Evolutionary conservation across 1,140 invertebrate species (phyloP).

Genomic region (Onthophagus taurus): DNA sequence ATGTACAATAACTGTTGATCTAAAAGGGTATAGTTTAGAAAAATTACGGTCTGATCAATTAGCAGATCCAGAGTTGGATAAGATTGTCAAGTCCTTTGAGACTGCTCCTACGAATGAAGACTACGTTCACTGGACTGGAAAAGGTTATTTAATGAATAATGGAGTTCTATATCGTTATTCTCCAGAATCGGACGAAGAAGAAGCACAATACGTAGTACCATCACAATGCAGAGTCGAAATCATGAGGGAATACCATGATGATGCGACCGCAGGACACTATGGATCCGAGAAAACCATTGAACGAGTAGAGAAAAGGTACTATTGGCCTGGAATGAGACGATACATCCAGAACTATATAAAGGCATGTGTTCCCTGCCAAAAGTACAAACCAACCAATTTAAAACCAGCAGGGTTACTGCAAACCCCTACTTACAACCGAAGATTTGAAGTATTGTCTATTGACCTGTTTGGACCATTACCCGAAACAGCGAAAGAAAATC

Average conservation of each 20-base stretch:
- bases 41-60: slow-evolving; percentile 25
- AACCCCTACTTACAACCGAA: slow-evolving; percentile 31
- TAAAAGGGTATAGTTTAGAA: slow-evolving; percentile 17
- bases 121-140: background rate
- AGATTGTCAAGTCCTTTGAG: slow-evolving; percentile 24
- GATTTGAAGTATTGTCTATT: slow-evolving; percentile 18
- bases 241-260: slow-evolving; percentile 18
- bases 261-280: slow-evolving; percentile 23
- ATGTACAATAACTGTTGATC: slow-evolving; percentile 19
- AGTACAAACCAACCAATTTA: slow-evolving; percentile 8
- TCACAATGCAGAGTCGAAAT: slow-evolving; percentile 11
- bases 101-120: background rate
- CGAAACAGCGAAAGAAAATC: background rate
- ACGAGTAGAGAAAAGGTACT: slow-evolving; percentile 15
- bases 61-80: slow-evolving; percentile 21
- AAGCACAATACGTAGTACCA: slow-evolving; percentile 22
- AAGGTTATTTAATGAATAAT: slow-evolving; percentile 1
- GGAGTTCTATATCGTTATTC: background rate
- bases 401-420: slow-evolving; percentile 23
- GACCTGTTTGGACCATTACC: slow-evolving; percentile 20
- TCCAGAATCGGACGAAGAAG: background rate
- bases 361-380: slow-evolving; percentile 14
- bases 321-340: slow-evolving; percentile 16
- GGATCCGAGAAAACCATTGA: slow-evolving; percentile 20
- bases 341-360: slow-evolving; percentile 4